phyloP scores from a whole-genome alignment of 2,797 vertebrate genomes.

The Hyperoplus lanceolatus region DNA sequence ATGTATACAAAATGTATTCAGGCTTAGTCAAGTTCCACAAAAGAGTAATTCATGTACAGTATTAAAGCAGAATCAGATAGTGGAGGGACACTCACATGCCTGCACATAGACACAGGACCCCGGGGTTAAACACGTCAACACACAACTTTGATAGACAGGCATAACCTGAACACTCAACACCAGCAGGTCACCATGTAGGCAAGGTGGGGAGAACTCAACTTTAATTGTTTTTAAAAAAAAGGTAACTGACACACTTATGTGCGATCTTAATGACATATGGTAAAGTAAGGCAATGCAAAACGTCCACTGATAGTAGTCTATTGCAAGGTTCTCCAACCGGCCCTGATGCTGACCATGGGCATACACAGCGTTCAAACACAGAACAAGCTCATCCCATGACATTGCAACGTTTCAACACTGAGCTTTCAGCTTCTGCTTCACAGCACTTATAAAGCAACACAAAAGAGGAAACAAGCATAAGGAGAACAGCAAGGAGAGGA shows the following conservation, averaged over 20 bases:
- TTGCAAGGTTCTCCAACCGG: conserved; percentile 65
- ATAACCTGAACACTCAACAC: conserved; percentile 80
- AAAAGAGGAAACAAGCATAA: conserved; percentile 72
- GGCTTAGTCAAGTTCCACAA: conserved; percentile 95
- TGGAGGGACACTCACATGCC: conserved; percentile 82
- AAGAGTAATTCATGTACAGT: conserved; percentile 90
- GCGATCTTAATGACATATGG: conserved; percentile 43
- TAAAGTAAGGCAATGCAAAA: conserved; percentile 72
- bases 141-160: conserved; percentile 88
- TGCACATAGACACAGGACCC: conserved; percentile 83
- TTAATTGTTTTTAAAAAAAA: neutral
- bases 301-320: conserved; percentile 34
- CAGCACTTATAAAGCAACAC: conserved; percentile 80
- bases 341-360: conserved; percentile 63
- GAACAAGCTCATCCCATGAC: conserved; percentile 80
- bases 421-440: conserved; percentile 72
- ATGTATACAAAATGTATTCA: conserved; percentile 98
- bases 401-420: conserved; percentile 76
- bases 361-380: conserved; percentile 74
- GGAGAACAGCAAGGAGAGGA: conserved; percentile 55
- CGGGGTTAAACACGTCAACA: conserved; percentile 84
- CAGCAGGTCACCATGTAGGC: conserved; percentile 62
- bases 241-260: neutral
- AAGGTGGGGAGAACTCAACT: conserved; percentile 64
- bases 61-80: conserved; percentile 93